Conservation (phyloP, 53 echinoderm and acorn worm genomes). For the Mesocentrotus franciscanus region DNA sequence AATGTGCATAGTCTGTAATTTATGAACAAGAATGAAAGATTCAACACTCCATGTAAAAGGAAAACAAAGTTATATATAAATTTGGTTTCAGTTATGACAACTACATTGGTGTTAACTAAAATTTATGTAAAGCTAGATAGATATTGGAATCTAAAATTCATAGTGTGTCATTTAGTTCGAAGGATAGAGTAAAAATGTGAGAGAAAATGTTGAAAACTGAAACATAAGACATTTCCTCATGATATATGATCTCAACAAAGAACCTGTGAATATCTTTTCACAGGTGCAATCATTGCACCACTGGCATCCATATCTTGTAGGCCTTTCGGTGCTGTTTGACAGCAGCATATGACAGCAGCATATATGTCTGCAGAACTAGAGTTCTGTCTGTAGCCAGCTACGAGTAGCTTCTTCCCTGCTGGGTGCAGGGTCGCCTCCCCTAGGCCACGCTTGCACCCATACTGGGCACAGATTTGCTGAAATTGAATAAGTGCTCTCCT, state of each 20-base stretch:
- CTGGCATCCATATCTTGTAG: background rate
- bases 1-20: background rate
- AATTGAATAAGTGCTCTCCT: constrained; percentile 66
- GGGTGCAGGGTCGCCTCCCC: constrained; percentile 45
- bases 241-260: background rate
- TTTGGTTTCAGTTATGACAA: too few species aligned
- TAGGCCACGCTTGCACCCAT: constrained; percentile 59
- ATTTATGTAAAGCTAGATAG: background rate
- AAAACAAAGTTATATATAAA: too few species aligned
- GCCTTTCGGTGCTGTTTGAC: background rate
- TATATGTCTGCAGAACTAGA: background rate
- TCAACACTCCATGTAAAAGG: background rate
- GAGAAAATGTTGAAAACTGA: background rate
- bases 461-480: constrained; percentile 58
- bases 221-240: background rate
- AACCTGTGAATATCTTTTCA: background rate
- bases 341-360: background rate
- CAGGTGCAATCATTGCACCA: background rate
- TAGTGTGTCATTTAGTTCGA: background rate
- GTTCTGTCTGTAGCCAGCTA: background rate
- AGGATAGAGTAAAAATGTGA: background rate
- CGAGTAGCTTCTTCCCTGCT: constrained; percentile 46
- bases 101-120: too few species aligned
- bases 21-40: too few species aligned
- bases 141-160: background rate